phyloP scores from a whole-genome alignment of 2,113 vertebrate genomes.

The Aldabrachelys gigantea region DNA sequence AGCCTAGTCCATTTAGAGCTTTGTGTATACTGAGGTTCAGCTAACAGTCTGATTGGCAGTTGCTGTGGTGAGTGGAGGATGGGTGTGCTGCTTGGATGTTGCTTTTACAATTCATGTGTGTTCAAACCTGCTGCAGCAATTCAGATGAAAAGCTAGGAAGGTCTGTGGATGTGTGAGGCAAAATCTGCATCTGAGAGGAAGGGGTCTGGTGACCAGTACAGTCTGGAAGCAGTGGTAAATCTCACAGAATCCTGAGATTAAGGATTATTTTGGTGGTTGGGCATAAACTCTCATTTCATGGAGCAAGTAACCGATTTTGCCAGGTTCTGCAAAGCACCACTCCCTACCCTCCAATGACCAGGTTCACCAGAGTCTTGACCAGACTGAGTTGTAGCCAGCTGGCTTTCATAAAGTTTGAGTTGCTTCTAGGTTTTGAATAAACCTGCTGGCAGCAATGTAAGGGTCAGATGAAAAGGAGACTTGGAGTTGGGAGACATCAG shows the following conservation, averaged over 20 bases:
- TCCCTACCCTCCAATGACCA: accelerated
- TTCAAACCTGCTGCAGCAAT: background rate
- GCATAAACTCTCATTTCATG: background rate
- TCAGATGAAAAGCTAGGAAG: background rate
- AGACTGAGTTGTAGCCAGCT: background rate
- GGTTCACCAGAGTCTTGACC: background rate
- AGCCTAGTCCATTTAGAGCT: background rate
- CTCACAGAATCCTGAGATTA: background rate
- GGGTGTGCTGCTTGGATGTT: background rate
- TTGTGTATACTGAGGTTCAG: background rate
- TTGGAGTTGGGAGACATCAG: background rate
- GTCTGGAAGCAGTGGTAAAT: no score
- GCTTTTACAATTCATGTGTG: background rate
- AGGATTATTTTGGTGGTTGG: background rate
- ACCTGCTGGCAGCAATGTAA: background rate
- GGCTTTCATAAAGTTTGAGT: background rate
- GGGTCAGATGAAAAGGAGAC: background rate
- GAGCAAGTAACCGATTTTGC: background rate
- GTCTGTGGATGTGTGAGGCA: background rate
- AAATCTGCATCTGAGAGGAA: background rate
- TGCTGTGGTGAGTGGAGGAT: background rate
- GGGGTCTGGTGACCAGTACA: background rate
- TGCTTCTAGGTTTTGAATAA: background rate
- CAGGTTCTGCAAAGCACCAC: background rate
- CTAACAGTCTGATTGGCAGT: background rate